A percentile compares a stretch with the other conserved stretches of the same genome.
phyloP scores from a whole-genome alignment of 2,113 vertebrate species.

The Hippocampus comes region DNA sequence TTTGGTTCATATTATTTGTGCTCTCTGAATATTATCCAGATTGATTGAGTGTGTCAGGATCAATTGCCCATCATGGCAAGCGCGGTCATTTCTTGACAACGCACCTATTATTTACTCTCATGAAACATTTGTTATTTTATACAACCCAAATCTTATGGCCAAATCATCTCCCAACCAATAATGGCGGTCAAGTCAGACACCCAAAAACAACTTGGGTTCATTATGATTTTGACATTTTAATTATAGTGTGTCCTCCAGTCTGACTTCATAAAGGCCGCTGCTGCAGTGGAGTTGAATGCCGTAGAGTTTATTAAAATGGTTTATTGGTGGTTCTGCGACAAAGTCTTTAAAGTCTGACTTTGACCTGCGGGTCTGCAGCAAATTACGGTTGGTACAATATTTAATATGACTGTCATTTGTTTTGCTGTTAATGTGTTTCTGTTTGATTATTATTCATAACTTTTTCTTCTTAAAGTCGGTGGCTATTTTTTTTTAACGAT shows the following conservation, averaged over 20 bases:
- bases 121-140: background rate
- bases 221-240: conserved; percentile 61
- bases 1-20: background rate
- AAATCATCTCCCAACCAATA: conserved; percentile 12
- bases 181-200: conserved; percentile 30
- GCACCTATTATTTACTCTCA: background rate
- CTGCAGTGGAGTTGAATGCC: conserved; percentile 48
- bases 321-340: conserved; percentile 49
- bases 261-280: conserved; percentile 50
- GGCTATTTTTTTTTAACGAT: conserved; percentile 24
- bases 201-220: conserved; percentile 38
- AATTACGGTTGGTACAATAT: conserved; percentile 54
- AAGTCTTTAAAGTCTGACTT: conserved; percentile 41
- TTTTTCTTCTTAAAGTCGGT: conserved; percentile 15
- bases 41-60: background rate
- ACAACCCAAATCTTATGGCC: conserved; percentile 20
- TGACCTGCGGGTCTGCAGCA: conserved; percentile 43
- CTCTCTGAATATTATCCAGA: background rate
- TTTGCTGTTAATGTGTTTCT: conserved; percentile 41
- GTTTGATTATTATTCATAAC: conserved; percentile 44
- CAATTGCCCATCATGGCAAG: background rate
- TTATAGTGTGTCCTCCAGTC: conserved; percentile 45
- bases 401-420: conserved; percentile 50
- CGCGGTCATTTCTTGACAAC: background rate
- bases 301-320: conserved; percentile 58